phyloP scores from a whole-genome alignment of 2,797 vertebrate genomes.

The Masticophis lateralis region DNA sequence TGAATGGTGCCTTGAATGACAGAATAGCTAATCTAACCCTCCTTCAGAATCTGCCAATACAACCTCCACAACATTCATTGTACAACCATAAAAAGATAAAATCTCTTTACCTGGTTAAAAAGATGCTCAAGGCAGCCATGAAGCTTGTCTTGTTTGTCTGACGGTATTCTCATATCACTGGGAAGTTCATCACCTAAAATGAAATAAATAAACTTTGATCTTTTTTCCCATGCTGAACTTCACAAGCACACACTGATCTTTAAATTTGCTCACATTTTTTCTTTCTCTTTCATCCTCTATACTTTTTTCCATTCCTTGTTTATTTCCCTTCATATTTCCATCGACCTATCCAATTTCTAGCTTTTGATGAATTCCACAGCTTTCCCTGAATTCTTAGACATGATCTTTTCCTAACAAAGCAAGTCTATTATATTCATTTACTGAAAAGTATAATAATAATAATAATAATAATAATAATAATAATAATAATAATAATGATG shows the following conservation, averaged over 20 bases:
- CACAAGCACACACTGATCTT: not conserved
- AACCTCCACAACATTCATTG: not conserved
- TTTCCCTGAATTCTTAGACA: not conserved
- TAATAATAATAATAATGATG: too few species aligned
- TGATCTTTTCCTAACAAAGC: not conserved
- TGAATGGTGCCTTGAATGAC: not conserved
- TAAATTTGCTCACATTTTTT: not conserved
- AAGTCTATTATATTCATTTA: not conserved
- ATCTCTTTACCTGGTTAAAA: constrained; percentile 87
- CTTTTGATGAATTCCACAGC: not conserved
- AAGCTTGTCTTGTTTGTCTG: constrained; percentile 97
- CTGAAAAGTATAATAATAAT: not conserved
- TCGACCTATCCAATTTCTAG: not conserved
- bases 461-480: too few species aligned
- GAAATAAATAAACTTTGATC: constrained; percentile 9
- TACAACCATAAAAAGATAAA: not conserved
- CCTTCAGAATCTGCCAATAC: not conserved
- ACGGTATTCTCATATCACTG: constrained; percentile 94
- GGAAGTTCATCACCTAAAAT: constrained; percentile 92
- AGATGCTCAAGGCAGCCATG: constrained; percentile 97
- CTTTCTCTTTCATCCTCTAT: not conserved
- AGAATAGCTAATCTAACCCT: not conserved
- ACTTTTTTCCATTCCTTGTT: not conserved
- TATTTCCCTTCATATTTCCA: not conserved
- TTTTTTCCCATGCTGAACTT: not conserved